Evolutionary conservation across 2,797 vertebrate species (phyloP), one percentile per base, ranked within the genome.

Genomic region (Podarcis siculus): DNA sequence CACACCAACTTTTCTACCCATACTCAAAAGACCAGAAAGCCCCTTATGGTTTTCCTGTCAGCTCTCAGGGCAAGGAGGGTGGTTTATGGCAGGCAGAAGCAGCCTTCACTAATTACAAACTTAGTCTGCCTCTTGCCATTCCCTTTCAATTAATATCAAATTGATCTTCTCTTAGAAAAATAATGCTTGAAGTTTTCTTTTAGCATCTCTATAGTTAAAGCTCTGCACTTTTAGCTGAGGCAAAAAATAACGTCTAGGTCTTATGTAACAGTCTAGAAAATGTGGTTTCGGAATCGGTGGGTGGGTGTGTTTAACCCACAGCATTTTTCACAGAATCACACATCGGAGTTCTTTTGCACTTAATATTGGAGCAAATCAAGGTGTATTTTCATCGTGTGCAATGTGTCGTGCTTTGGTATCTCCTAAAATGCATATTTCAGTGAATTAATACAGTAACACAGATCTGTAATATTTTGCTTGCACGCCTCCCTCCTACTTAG

Each of bases 391-490:
- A 75, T 84, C 35, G 35, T 66, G 79, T 66, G 10, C 39, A 21
- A 8, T 82, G 15, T 81, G 79, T 42, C 64, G 13, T 64, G 45
- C 25, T 76, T 82, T 3, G n/a, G 37, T 58, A 61, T 87, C 23
- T 32, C 30, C 73, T 80, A 55, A 81, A 69, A 83, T 8, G 32
- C 37, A 72, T 61, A 79, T 79, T 90, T 87, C 17, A 67, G 77
- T 66, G 83, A 85, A 69, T 86, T 82, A 86, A 77, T 89, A 77
- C 87, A 45, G 35, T 58, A 69, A n/a, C 32, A n/a, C 25, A 42
- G 42, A 49, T 55, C 25, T 10, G 27, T 67, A 83, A 35, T 83
- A 30, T 83, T 78, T n/a, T 49, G 17, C 49, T 81, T 81, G 15
- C 45, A 35, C n/a, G 23, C 21, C 58, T 76, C 25, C 71, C 58